Evolutionary conservation across 2,888 invertebrate species (phyloP).

Genomic region (Orthosia gracilis): DNA sequence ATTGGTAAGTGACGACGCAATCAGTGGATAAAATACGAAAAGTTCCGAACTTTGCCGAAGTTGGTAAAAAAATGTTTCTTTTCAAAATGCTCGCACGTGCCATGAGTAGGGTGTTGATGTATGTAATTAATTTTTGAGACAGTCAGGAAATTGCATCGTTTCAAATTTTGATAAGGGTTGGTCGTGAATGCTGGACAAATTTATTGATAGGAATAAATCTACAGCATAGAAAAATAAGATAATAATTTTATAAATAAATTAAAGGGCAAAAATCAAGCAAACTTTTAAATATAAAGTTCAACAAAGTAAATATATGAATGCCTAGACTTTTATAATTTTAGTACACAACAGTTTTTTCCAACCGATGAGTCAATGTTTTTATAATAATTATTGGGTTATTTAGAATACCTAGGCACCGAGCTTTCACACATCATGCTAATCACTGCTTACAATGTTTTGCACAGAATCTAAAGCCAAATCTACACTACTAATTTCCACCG

Average conservation of each 20-base stretch:
- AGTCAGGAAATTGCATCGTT: background rate
- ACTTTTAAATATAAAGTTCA: too few relatives aligned
- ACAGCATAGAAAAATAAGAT: too few relatives aligned
- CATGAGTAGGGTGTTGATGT: slow-evolving; percentile 54
- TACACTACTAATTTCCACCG: background rate
- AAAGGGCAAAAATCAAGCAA: too few relatives aligned
- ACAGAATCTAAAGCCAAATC: background rate
- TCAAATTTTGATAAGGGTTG: background rate
- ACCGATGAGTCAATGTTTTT: too few relatives aligned
- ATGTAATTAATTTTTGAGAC: slow-evolving; percentile 33
- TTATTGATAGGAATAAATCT: background rate
- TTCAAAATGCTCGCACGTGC: slow-evolving; percentile 67
- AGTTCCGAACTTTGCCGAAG: slow-evolving; percentile 61
- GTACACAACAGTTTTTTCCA: too few relatives aligned
- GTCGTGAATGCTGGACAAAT: background rate
- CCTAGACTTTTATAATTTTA: background rate
- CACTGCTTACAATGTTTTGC: background rate
- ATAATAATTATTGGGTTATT: too few relatives aligned
- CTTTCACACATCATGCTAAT: too few relatives aligned
- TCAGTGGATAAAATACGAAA: slow-evolving; percentile 60
- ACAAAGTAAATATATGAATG: background rate
- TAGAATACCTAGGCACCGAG: too few relatives aligned
- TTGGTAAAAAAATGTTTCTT: slow-evolving; percentile 65
- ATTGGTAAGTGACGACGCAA: slow-evolving; percentile 58
- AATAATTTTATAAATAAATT: too few relatives aligned